Evolutionary conservation across 2,113 vertebrate species (phyloP), one percentile per base, ranked within the genome.

Genomic region (Jacana jacana): DNA sequence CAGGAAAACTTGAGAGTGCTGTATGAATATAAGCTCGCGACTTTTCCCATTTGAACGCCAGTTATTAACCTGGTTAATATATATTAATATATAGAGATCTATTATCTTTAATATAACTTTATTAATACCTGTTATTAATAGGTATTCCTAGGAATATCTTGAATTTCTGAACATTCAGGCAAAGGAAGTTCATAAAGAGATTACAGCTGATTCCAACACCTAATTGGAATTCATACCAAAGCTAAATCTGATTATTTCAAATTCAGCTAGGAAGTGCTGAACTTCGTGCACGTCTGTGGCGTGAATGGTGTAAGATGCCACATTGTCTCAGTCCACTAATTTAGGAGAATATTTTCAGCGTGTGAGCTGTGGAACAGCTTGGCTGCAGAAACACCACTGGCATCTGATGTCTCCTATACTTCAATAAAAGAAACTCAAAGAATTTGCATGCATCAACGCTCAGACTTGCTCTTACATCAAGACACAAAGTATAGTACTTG

Each of bases 271-370:
- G 44, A 70, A 70, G 65, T 63, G 39, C 46, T 82, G 63, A 84
- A 35, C 65, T 93, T 68, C 57, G 87, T 81, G 46, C 40, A 57
- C 57, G 61, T 85, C 63, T 80, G 72, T 73, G 79, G 37, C 82
- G 54, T 75, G 86, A 95, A 78, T 40, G 87, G 58, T 52, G 13
- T 46, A 60, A 89, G 66, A 57, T 46, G 24, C n/a, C 72, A 70
- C 72, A 54, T 89, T 87, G 86, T 88, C 57, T 88, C 48, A 68
- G 89, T 78, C 86, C 83, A 68, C 48, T 88, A 55, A 91, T 91
- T 58, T 44, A 61, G 70, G 58, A 76, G 52, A 82, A 35, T 76
- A 79, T 96, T 92, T 89, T 92, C 93, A 78, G 86, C 85, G 65
- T 6, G 1, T 81, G 88, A 86, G 72, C 73, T 78, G 61, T 94